Base-by-base conservation (phyloP, 2,113 vertebrate species). In the Perca schrenkii region DNA sequence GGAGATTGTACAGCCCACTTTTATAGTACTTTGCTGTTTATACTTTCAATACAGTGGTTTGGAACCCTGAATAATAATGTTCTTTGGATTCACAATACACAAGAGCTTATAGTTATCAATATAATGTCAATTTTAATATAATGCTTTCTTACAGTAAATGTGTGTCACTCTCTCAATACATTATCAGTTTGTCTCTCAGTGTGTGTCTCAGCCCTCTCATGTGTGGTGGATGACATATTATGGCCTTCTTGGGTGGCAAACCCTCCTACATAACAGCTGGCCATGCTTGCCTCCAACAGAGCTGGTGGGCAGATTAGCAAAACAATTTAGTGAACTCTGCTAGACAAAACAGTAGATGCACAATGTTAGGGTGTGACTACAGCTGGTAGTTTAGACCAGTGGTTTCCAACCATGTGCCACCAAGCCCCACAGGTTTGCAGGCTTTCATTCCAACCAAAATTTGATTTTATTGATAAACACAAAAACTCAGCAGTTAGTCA, bases 211-310 rank as follows among this genome's bases (percentile, higher is more conserved):
- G 54, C 34, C 19, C 49, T 67, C 25, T 52, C 74, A 85, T 17
- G 34, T 57, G 28, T 86, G 67, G 31, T 72, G 22, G 61, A 75
- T 83, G 57, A 28, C 73, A 65, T 76, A 69, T 50, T 19, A 40
- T 54, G 63, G 69, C 17, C 89, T 85, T 79, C 79, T 65, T 93
- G 92, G 91, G 93, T 93, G 93, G 91, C 89, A 79, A 34, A 64
- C 28, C 70, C 70, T 88, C 84, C 84, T 82, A 84, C 86, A 47
- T 66, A 82, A 53, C 65, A 88, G 73, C 86, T 77, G 73, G 58
- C 14, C 66, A 63, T 77, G 70, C 40, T 77, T 73, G 84, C 75
- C 83, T 81, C 74, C 77, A 91, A 82, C 72, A 81, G 68, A 75
- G 70, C 15, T n/a, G 1, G 84, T 89, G 82, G 76, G 85, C 81